Evolutionary conservation across 2,797 vertebrate genomes (phyloP).

Genomic region (Sebastolobus altivelis): DNA sequence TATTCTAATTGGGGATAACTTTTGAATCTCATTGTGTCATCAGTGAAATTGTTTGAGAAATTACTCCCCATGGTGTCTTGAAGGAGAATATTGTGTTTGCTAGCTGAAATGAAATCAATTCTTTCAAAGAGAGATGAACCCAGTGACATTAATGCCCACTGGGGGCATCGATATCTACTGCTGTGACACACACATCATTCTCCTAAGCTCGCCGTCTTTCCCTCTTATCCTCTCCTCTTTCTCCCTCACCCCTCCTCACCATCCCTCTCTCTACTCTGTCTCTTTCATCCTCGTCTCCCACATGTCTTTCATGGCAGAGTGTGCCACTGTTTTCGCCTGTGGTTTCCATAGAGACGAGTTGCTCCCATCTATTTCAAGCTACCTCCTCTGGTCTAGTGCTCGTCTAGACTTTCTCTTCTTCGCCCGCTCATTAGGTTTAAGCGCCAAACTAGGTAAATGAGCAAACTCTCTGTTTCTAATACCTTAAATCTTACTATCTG

Average conservation of each 20-base stretch:
- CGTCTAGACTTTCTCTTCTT: conserved; percentile 69
- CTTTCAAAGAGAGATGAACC: conserved; percentile 56
- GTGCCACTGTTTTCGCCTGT: conserved; percentile 74
- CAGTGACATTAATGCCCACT: conserved; percentile 49
- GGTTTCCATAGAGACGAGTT: conserved; percentile 83
- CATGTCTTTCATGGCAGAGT: conserved; percentile 77
- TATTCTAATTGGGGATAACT: conserved; percentile 4
- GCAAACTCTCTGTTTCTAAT: conserved; percentile 9
- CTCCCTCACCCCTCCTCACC: conserved; percentile 32
- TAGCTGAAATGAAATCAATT: conserved; percentile 63
- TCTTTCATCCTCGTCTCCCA: conserved; percentile 78
- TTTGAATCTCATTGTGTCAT: conserved; percentile 27
- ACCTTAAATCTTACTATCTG: conserved; percentile 1
- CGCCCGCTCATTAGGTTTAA: conserved; percentile 59
- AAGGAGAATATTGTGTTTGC: conserved; percentile 38
- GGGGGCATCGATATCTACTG: conserved; percentile 55
- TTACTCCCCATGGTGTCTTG: conserved; percentile 18
- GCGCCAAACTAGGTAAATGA: conserved; percentile 47
- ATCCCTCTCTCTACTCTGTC: conserved; percentile 28
- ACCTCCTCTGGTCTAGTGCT: conserved; percentile 73
- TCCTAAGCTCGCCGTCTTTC: conserved; percentile 18
- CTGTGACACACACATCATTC: conserved; percentile 48
- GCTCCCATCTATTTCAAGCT: conserved; percentile 81
- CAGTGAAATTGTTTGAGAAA: conserved; percentile 14
- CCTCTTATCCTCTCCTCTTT: conserved; percentile 28